A percentile compares a stretch with the other conserved stretches of the same genome.
These are phyloP conservation scores for Anas platyrhynchos DNA, from an alignment of 2,113 vertebrate genomes.

Conservation along the genomic window DNA sequence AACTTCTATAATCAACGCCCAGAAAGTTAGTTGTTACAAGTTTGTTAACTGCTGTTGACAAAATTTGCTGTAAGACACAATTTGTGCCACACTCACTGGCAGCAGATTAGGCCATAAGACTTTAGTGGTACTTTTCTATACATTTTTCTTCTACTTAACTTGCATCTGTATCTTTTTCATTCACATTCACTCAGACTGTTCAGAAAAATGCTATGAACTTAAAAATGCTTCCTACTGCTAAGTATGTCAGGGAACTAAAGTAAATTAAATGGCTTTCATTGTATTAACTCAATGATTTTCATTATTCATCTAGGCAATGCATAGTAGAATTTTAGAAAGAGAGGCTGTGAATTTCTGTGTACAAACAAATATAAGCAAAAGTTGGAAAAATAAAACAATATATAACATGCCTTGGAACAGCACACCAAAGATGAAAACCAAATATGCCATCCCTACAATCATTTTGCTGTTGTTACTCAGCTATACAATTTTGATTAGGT, in stretches of 20 bases:
- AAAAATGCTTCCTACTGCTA: neutral
- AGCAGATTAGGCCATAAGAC: neutral
- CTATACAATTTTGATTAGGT: conserved; percentile 17
- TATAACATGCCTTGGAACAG: neutral
- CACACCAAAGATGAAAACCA: neutral
- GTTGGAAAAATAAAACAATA: neutral
- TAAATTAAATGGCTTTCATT: neutral
- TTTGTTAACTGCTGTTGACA: neutral
- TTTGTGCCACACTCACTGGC: neutral
- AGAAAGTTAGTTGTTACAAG: neutral
- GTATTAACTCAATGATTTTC: neutral
- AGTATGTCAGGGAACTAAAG: neutral
- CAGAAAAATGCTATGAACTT: neutral
- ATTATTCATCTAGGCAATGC: neutral
- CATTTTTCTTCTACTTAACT: neutral
- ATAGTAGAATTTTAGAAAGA: neutral
- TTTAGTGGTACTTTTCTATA: neutral
- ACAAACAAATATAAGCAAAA: neutral
- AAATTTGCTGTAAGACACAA: neutral
- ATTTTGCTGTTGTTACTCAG: neutral
- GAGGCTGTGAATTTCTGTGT: neutral
- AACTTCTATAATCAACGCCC: neutral
- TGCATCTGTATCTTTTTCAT: neutral
- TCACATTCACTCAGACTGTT: accelerated
- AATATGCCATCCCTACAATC: neutral